Base-by-base conservation (phyloP, 2,797 vertebrate species). In the Takifugu rubripes region DNA sequence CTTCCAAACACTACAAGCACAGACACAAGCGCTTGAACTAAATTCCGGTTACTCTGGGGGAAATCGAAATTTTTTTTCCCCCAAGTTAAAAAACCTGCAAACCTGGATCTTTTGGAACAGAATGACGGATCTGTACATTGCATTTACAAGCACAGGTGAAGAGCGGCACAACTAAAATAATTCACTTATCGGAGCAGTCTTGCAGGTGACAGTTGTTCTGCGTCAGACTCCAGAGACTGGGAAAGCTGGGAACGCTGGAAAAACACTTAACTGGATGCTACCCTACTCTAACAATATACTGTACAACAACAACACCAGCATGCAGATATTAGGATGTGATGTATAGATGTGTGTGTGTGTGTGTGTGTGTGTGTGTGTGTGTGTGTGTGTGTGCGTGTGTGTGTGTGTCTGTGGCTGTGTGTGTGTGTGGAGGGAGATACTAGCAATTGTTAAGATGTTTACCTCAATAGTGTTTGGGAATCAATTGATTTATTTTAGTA, bases 1-100 rank as follows among this genome's bases (percentile, higher is more conserved):
- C 70, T 89, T 92, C 87, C 86, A 92, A 92, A 94, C 90, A 91
- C 82, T 89, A 86, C 72, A 56, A 88, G 56, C 89, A 71, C 80
- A 90, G 90, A 92, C 79, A 81, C 64, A 74, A 75, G 84, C 54
- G 25, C 26, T 72, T 61, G 71, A 86, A 82, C 83, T 87, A 85
- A 86, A 90, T 89, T 89, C 70, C 87, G 87, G 91, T 89, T 83
- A 82, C 87, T 87, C 78, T 61, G 67, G 86, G 77, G 85, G 85
- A 74, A 81, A 82, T 66, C 77, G 81, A 84, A 88, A 86, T 84
- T 81, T 84, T 77, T 83, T 85, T 47, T 33, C 69, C 74, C 74
- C 26, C 3, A 6, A 27, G 26, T 27, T 3, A 27, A 71, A 89
- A 79, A 90, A 86, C 81, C 67, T 78, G 81, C 83, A 72, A 47